phyloP scores from a whole-genome alignment of 2,113 vertebrate genomes.

The Globicephala melas region DNA sequence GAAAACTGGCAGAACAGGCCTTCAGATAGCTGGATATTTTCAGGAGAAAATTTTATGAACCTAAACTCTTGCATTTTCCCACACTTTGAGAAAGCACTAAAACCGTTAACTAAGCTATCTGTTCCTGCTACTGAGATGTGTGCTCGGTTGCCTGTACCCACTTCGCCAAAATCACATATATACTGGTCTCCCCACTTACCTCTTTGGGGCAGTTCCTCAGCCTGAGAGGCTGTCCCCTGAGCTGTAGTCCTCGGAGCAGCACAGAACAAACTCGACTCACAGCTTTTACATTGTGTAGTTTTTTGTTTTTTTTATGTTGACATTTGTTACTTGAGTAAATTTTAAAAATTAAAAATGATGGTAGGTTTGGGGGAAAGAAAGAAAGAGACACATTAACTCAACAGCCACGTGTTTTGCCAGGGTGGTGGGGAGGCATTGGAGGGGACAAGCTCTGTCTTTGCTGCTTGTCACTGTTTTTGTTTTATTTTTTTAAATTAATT shows the following conservation, averaged over 20 bases:
- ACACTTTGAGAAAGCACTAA: not conserved
- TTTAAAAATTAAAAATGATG: not conserved
- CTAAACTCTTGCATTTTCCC: not conserved
- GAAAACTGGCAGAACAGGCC: not conserved
- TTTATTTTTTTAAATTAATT: no score
- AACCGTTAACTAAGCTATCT: not conserved
- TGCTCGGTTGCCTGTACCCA: not conserved
- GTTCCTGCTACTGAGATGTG: not conserved
- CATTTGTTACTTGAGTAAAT: not conserved
- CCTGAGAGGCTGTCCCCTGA: not conserved
- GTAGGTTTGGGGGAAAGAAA: not conserved
- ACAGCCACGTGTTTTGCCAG: not conserved
- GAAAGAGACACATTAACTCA: not conserved
- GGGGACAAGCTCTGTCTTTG: not conserved
- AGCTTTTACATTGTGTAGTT: not conserved
- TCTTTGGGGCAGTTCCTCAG: not conserved
- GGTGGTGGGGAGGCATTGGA: not conserved
- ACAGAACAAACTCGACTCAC: not conserved
- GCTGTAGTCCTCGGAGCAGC: not conserved
- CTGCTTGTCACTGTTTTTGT: not conserved
- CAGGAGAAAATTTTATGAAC: not conserved
- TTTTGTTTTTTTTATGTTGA: no score
- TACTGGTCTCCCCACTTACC: not conserved
- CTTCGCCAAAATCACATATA: not conserved
- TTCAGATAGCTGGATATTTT: not conserved